Conservation (phyloP, 1,140 invertebrate species). For the Hycleus cichorii region DNA sequence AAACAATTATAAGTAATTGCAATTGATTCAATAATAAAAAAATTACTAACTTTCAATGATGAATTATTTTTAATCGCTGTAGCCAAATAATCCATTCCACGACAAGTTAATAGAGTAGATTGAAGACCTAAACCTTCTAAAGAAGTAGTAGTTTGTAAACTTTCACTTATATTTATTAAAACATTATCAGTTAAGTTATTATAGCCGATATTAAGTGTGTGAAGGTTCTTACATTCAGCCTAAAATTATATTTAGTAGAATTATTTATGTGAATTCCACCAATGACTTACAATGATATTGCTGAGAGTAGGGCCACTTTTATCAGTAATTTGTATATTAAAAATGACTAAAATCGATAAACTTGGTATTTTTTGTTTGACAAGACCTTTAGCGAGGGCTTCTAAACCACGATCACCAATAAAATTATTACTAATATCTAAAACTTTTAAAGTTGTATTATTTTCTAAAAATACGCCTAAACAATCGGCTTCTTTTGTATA, state of each 20-base stretch:
- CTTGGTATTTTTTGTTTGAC: constrained; percentile 26
- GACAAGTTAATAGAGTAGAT: constrained; percentile 33
- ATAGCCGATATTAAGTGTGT: constrained; percentile 35
- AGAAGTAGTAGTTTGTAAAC: constrained; percentile 23
- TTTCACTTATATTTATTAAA: constrained; percentile 22
- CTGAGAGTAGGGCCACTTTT: constrained; percentile 31
- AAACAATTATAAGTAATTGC: constrained; percentile 1
- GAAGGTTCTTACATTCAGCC: constrained; percentile 31
- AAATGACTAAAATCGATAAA: constrained; percentile 32
- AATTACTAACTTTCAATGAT: constrained; percentile 26
- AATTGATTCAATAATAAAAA: not conserved
- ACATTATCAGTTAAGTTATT: constrained; percentile 36
- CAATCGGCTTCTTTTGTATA: constrained; percentile 37
- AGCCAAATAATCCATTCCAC: constrained; percentile 27
- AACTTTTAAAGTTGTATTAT: constrained; percentile 32
- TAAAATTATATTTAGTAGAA: constrained; percentile 18
- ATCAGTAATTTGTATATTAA: constrained; percentile 37
- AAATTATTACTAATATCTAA: constrained; percentile 38
- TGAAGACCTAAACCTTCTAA: constrained; percentile 35
- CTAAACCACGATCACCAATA: constrained; percentile 36
- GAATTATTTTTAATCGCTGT: constrained; percentile 28
- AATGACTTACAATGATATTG: constrained; percentile 34
- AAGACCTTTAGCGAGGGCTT: constrained; percentile 32
- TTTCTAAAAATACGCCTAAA: constrained; percentile 29
- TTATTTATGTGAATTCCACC: not conserved